These are phyloP conservation scores for Aphidius colemani DNA, from an alignment of 2,888 invertebrate genomes.

Conservation along the genomic window DNA sequence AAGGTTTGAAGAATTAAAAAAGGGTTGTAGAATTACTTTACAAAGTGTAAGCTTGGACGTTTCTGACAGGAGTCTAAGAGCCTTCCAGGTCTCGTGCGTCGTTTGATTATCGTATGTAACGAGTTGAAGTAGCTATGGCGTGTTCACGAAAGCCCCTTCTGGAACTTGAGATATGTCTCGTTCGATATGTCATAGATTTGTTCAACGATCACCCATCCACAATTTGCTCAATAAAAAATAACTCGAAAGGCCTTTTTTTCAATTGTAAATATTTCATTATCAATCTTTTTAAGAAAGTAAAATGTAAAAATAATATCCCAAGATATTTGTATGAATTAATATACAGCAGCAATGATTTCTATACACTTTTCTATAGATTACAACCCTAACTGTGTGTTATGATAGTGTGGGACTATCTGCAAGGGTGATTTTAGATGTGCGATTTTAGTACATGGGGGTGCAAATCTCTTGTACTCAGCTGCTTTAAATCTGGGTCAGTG, in stretches of 20 bases:
- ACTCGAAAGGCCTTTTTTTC: too few species aligned
- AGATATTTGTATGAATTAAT: background rate
- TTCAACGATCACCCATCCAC: too few species aligned
- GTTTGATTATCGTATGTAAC: constrained; percentile 60
- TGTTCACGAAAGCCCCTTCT: constrained; percentile 48
- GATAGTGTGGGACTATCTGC: constrained; percentile 11
- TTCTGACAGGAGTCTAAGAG: constrained; percentile 46
- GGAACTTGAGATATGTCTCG: too few species aligned
- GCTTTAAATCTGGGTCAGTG: constrained; percentile 53
- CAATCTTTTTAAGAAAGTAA: too few species aligned
- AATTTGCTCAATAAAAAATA: too few species aligned
- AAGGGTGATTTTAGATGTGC: constrained; percentile 9
- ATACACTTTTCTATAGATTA: constrained; percentile 15
- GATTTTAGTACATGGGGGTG: constrained; percentile 1
- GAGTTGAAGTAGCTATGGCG: constrained; percentile 57
- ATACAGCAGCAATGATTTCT: constrained; percentile 17
- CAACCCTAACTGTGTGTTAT: constrained; percentile 12
- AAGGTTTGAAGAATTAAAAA: constrained; percentile 17
- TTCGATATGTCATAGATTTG: too few species aligned
- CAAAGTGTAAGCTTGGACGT: constrained; percentile 30
- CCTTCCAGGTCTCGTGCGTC: constrained; percentile 49
- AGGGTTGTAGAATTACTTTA: constrained; percentile 15
- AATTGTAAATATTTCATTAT: too few species aligned
- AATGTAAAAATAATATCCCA: background rate
- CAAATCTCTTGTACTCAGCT: constrained; percentile 43